Evolutionary conservation across 2,888 invertebrate genomes (phyloP).

Genomic region (Caradrina clavipalpis): DNA sequence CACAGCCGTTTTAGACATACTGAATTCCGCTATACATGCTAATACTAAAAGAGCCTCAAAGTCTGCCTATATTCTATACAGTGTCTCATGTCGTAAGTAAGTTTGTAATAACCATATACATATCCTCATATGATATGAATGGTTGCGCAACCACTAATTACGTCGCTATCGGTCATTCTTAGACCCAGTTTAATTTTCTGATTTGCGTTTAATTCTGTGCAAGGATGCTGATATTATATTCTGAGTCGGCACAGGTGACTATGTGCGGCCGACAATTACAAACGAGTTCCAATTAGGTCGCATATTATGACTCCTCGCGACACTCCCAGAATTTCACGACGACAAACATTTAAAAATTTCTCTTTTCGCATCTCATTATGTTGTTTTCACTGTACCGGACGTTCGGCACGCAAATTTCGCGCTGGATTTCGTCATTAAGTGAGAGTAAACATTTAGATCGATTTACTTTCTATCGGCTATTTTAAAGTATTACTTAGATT

Average conservation of each 20-base stretch:
- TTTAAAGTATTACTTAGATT: constrained; percentile 66
- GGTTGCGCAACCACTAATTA: constrained; percentile 47
- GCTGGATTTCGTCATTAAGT: constrained; percentile 82
- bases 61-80: background rate
- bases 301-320: constrained; percentile 84
- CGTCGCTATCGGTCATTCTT: constrained; percentile 10
- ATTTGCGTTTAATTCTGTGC: constrained; percentile 65
- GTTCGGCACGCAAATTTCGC: constrained; percentile 83
- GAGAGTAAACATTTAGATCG: constrained; percentile 85
- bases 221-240: constrained; percentile 67
- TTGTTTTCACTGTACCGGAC: constrained; percentile 88
- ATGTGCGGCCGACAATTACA: constrained; percentile 68
- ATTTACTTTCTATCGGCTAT: constrained; percentile 84
- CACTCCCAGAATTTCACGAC: constrained; percentile 88
- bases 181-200: constrained; percentile 10
- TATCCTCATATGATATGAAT: constrained; percentile 14
- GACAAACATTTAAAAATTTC: constrained; percentile 89
- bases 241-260: constrained; percentile 68
- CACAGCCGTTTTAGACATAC: constrained; percentile 28
- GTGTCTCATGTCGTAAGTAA: constrained; percentile 2
- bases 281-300: constrained; percentile 88
- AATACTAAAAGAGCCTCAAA: constrained; percentile 1
- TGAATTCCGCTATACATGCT: constrained; percentile 38
- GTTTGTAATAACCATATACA: constrained; percentile 16
- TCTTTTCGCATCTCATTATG: constrained; percentile 90